Conservation (phyloP, 2,888 invertebrate genomes). For the Trisateles emortualis region DNA sequence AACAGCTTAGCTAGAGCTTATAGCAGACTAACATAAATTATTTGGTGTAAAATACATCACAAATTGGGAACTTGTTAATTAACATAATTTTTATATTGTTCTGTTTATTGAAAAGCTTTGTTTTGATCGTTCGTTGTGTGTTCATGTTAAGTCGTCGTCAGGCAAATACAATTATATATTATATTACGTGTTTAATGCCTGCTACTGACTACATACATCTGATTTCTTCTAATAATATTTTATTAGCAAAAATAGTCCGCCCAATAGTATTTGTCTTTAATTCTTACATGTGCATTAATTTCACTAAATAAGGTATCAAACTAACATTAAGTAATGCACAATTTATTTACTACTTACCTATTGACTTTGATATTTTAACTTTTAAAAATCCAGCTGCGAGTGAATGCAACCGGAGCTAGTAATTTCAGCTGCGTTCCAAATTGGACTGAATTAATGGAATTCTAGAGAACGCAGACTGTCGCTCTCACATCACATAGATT, state of each 20-base stretch:
- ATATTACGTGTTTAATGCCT: too few species aligned
- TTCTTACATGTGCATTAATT: too few species aligned
- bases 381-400: background rate
- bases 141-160: background rate
- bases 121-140: background rate
- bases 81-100: too few species aligned
- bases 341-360: too few species aligned
- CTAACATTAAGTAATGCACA: too few species aligned
- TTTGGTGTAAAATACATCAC: conserved; percentile 12
- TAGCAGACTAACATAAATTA: conserved; percentile 16
- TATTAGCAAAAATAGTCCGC: too few species aligned
- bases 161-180: too few species aligned
- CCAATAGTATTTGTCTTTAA: too few species aligned
- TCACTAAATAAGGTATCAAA: too few species aligned
- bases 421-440: conserved; percentile 6
- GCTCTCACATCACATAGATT: conserved; percentile 19
- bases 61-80: conserved; percentile 4
- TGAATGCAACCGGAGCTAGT: background rate
- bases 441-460: conserved; percentile 16
- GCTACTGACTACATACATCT: too few species aligned
- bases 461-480: conserved; percentile 10
- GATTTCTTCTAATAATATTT: too few species aligned
- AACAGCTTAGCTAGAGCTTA: conserved; percentile 17
- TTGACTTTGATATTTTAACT: too few species aligned
- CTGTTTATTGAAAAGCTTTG: background rate